These are phyloP conservation scores for Chiloscyllium punctatum DNA, from an alignment of 2,797 vertebrate genomes.

Conservation along the genomic window DNA sequence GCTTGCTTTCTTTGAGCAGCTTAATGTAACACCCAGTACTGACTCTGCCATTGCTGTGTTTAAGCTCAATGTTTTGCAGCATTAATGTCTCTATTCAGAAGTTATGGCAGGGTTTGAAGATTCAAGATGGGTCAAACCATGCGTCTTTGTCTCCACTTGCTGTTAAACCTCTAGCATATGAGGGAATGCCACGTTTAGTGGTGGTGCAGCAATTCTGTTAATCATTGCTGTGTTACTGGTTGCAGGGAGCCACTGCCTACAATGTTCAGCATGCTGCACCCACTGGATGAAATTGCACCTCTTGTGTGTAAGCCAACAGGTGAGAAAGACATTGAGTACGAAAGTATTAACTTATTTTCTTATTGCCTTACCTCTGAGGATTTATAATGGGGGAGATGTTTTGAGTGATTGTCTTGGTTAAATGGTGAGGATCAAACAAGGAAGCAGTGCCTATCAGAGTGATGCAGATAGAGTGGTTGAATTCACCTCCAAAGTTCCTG, in stretches of 20 bases:
- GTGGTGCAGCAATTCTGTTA: background rate
- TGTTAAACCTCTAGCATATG: background rate
- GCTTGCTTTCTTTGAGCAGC: background rate
- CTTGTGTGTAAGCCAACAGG: slow-evolving; percentile 80
- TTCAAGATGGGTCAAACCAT: background rate
- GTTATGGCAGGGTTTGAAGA: background rate
- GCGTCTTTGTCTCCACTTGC: background rate
- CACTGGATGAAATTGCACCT: slow-evolving; percentile 90
- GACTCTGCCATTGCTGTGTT: background rate
- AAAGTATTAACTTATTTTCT: background rate
- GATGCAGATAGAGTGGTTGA: background rate
- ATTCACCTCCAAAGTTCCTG: background rate
- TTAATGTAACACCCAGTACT: background rate
- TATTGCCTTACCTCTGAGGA: background rate
- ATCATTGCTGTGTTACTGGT: slow-evolving; percentile 40
- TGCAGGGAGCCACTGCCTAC: slow-evolving; percentile 84
- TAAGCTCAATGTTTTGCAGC: background rate
- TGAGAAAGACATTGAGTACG: slow-evolving; percentile 48
- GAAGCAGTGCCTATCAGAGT: background rate
- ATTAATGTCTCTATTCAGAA: background rate
- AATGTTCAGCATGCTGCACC: slow-evolving; percentile 94
- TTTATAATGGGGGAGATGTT: background rate
- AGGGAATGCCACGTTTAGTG: background rate
- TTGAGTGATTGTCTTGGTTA: too few species aligned
- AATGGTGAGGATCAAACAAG: background rate